These are phyloP conservation scores for Melanerpes aurifrons DNA, from an alignment of 2,113 vertebrate genomes.

Conservation along the genomic window DNA sequence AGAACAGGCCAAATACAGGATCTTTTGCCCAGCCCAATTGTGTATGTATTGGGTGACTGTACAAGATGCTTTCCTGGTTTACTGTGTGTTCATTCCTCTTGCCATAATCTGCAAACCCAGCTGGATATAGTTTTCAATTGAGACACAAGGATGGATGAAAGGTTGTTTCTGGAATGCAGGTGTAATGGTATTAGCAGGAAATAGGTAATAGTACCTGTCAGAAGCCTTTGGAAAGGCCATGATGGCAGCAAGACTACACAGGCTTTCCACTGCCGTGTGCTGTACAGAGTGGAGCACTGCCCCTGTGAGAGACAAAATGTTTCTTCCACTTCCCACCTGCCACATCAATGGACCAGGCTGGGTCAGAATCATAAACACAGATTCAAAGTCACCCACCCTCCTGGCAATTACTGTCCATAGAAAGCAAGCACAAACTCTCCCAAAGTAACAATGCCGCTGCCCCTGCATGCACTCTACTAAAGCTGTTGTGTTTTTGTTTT, in stretches of 20 bases:
- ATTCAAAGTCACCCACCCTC: neutral
- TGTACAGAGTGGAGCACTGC: neutral
- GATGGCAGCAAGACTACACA: neutral
- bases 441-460: neutral
- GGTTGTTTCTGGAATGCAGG: neutral
- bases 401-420: neutral
- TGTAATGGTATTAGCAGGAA: neutral
- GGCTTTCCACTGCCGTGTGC: accelerated
- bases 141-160: neutral
- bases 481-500: neutral
- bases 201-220: neutral
- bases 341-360: neutral
- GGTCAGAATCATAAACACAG: neutral
- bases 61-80: neutral
- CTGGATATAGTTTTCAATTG: neutral
- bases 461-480: neutral
- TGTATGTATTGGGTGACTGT: neutral
- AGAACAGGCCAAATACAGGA: neutral
- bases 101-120: neutral
- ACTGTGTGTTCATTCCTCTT: neutral
- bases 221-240: neutral
- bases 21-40: neutral
- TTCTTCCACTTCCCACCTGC: neutral
- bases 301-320: accelerated
- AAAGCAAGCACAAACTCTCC: neutral